phyloP scores from a whole-genome alignment of 2,888 invertebrate genomes.

The Deladenus siricidicola region DNA sequence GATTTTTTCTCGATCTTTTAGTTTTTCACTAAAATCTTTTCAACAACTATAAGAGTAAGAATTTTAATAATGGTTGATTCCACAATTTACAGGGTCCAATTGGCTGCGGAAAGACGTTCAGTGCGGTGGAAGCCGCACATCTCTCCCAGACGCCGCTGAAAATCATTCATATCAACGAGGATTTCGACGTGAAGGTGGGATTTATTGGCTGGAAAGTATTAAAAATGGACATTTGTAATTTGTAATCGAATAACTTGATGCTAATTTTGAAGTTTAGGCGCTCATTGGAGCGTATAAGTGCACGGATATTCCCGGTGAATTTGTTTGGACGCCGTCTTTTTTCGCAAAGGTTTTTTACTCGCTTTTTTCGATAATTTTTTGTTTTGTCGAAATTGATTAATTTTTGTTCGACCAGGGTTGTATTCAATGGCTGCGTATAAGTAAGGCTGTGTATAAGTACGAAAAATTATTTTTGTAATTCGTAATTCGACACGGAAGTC shows the following conservation, averaged over 20 bases:
- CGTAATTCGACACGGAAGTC: too few relatives aligned
- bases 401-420: too few relatives aligned
- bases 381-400: neutral
- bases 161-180: constrained; percentile 88
- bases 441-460: too few relatives aligned
- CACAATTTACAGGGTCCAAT: constrained; percentile 65
- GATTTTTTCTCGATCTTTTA: too few relatives aligned
- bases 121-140: constrained; percentile 77
- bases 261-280: constrained; percentile 56
- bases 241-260: too few relatives aligned
- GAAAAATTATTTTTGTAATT: too few relatives aligned
- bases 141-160: constrained; percentile 63
- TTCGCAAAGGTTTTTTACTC: constrained; percentile 32
- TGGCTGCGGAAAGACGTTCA: constrained; percentile 84
- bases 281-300: constrained; percentile 84
- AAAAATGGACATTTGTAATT: too few relatives aligned
- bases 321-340: constrained; percentile 75
- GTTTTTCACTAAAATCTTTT: too few relatives aligned
- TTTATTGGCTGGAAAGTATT: constrained; percentile 3
- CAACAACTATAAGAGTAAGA: neutral
- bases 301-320: constrained; percentile 92
- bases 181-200: constrained; percentile 79
- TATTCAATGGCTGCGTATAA: too few relatives aligned
- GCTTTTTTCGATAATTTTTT: neutral
- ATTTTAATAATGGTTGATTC: neutral